Conservation (phyloP, 2,113 vertebrate species). For the Sinocyclocheilus grahami region DNA sequence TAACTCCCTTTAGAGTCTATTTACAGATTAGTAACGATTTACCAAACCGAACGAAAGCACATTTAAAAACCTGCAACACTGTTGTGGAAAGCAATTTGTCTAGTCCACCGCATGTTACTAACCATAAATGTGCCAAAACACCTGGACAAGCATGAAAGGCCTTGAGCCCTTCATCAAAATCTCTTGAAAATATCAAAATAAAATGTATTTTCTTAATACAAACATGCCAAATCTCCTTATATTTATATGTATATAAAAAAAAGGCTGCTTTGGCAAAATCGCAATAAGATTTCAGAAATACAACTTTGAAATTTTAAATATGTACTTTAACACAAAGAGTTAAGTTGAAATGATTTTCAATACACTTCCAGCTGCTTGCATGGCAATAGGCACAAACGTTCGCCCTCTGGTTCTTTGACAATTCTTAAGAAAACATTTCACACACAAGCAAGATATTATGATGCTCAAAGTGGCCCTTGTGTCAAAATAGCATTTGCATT, state of each 20-base stretch:
- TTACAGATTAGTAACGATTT: conserved; percentile 37
- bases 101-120: background rate
- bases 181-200: conserved; percentile 45
- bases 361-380: background rate
- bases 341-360: conserved; percentile 34
- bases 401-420: conserved; percentile 21
- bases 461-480: background rate
- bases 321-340: conserved; percentile 32
- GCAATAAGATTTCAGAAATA: conserved; percentile 40
- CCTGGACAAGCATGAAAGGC: conserved; percentile 20
- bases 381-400: conserved; percentile 35
- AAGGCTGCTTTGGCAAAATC: conserved; percentile 52
- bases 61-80: conserved; percentile 33
- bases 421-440: conserved; percentile 5
- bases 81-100: background rate
- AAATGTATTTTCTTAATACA: conserved; percentile 39
- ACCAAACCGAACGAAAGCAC: conserved; percentile 18
- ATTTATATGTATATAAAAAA: background rate
- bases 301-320: conserved; percentile 28
- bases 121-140: conserved; percentile 34
- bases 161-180: conserved; percentile 35
- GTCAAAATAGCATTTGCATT: background rate
- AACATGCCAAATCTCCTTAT: conserved; percentile 51
- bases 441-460: conserved; percentile 23
- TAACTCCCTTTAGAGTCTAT: conserved; percentile 10